A percentile compares a stretch with the other conserved stretches of the same genome.
These are phyloP conservation scores for Helleia helle DNA, from an alignment of 2,888 invertebrate genomes.

Conservation along the genomic window DNA sequence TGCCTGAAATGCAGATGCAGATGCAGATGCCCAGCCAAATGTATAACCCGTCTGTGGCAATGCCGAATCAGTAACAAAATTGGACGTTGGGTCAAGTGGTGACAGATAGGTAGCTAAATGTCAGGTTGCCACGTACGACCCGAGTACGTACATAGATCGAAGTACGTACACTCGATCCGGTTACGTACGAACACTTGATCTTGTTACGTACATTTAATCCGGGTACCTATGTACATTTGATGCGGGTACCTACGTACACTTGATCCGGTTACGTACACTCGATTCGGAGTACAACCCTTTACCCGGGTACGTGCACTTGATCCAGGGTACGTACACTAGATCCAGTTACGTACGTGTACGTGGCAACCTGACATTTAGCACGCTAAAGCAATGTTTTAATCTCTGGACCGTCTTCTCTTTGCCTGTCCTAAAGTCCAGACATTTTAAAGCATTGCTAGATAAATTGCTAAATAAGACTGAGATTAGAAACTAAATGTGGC, in stretches of 20 bases:
- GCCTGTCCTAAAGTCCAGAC: constrained; percentile 27
- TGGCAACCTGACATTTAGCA: constrained; percentile 71
- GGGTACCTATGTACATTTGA: background rate
- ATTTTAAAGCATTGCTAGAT: constrained; percentile 44
- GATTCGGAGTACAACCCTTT: background rate
- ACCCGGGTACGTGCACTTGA: constrained; percentile 13
- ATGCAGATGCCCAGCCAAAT: constrained; percentile 26
- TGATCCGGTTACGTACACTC: background rate
- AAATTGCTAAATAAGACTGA: constrained; percentile 49
- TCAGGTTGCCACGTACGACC: constrained; percentile 60
- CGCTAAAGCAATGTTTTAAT: constrained; percentile 48
- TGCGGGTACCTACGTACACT: background rate
- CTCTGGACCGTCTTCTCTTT: constrained; percentile 33
- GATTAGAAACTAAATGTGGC: constrained; percentile 35
- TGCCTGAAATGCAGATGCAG: constrained; percentile 53
- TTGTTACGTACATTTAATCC: constrained; percentile 61
- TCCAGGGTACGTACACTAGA: constrained; percentile 16
- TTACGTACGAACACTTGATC: background rate
- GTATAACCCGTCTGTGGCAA: constrained; percentile 35
- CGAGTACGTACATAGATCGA: too few species aligned
- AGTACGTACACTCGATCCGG: too few species aligned
- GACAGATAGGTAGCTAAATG: constrained; percentile 54
- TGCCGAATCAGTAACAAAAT: constrained; percentile 53
- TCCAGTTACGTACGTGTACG: too few species aligned
- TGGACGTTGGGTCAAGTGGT: constrained; percentile 70